Percentiles rank a stretch among this genome's conserved stretches.
Evolutionary conservation across 1,140 invertebrate species (phyloP).

Genomic region (Drosophila baimaii): DNA sequence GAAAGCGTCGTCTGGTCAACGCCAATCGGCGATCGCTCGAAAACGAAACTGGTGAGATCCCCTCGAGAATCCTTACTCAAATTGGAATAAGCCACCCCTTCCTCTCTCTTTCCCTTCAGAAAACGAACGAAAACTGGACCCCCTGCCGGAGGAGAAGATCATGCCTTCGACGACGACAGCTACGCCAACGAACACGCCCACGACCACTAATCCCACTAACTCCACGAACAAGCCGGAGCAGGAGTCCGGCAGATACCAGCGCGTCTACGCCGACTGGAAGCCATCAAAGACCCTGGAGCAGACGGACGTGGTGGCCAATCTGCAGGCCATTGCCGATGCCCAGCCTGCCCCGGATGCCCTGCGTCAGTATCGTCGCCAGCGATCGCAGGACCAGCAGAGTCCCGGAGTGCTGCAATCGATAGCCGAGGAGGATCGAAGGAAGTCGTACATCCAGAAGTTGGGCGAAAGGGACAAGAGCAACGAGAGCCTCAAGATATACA

Average conservation of each 20-base stretch:
- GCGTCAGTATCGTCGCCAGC: conserved; percentile 74
- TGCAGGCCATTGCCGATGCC: conserved; percentile 91
- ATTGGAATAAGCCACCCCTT: neutral
- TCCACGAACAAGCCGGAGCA: conserved; percentile 29
- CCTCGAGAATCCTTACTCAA: rapidly evolving
- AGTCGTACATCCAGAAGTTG: conserved; percentile 79
- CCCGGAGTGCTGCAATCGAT: conserved; percentile 85
- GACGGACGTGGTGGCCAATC: conserved; percentile 92
- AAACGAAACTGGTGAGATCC: conserved; percentile 89
- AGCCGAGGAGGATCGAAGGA: conserved; percentile 86
- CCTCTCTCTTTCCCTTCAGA: conserved; percentile 85
- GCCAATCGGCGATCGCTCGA: conserved; percentile 91
- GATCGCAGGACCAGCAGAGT: conserved; percentile 70
- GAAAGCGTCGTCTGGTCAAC: conserved; percentile 87
- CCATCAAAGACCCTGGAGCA: conserved; percentile 90
- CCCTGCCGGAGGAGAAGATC: conserved; percentile 88
- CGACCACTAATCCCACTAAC: conserved; percentile 69
- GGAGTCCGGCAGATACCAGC: conserved; percentile 85
- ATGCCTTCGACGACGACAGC: conserved; percentile 65
- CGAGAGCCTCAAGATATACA: conserved; percentile 86
- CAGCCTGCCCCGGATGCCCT: conserved; percentile 86
- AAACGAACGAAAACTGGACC: conserved; percentile 90
- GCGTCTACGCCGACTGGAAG: conserved; percentile 91
- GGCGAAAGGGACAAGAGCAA: conserved; percentile 84
- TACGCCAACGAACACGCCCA: conserved; percentile 67